These are phyloP conservation scores for Lacanobia oleracea DNA, from an alignment of 2,888 invertebrate genomes.

Conservation along the genomic window DNA sequence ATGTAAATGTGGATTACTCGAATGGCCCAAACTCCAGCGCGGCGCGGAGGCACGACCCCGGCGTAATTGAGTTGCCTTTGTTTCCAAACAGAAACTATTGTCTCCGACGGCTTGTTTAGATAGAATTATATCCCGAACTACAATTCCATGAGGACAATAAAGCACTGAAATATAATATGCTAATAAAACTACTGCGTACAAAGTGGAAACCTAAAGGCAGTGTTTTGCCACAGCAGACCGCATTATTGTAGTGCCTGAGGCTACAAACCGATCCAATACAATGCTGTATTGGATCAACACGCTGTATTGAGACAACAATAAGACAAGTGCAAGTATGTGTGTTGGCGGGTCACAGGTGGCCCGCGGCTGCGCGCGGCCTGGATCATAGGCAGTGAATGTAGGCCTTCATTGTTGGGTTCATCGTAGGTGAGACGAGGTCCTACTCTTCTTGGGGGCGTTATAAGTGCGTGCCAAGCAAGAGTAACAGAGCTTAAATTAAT, in stretches of 20 bases:
- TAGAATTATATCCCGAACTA: slow-evolving; percentile 14
- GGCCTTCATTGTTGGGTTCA: neutral
- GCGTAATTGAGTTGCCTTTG: slow-evolving; percentile 58
- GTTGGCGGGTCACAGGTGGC: slow-evolving; percentile 22
- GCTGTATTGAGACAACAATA: slow-evolving; percentile 26
- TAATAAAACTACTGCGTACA: slow-evolving; percentile 9
- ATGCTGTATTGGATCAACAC: no score
- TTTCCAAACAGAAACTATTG: slow-evolving; percentile 43
- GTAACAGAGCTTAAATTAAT: no score
- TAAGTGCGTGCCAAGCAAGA: neutral
- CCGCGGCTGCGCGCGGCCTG: slow-evolving; percentile 9
- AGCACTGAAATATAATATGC: slow-evolving; percentile 27
- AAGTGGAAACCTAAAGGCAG: neutral
- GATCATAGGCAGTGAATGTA: slow-evolving; percentile 13
- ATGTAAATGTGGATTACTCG: slow-evolving; percentile 50
- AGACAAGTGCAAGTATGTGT: slow-evolving; percentile 29
- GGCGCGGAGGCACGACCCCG: slow-evolving; percentile 21
- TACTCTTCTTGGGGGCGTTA: neutral
- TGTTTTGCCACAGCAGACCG: neutral
- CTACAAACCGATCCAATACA: neutral
- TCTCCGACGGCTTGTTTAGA: slow-evolving; percentile 38
- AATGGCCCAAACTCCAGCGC: slow-evolving; percentile 33
- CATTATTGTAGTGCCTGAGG: neutral
- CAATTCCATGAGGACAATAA: slow-evolving; percentile 37
- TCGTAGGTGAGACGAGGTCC: slow-evolving; percentile 1